phyloP scores from a whole-genome alignment of 2,888 invertebrate species.

The Barypeithes pellucidus region DNA sequence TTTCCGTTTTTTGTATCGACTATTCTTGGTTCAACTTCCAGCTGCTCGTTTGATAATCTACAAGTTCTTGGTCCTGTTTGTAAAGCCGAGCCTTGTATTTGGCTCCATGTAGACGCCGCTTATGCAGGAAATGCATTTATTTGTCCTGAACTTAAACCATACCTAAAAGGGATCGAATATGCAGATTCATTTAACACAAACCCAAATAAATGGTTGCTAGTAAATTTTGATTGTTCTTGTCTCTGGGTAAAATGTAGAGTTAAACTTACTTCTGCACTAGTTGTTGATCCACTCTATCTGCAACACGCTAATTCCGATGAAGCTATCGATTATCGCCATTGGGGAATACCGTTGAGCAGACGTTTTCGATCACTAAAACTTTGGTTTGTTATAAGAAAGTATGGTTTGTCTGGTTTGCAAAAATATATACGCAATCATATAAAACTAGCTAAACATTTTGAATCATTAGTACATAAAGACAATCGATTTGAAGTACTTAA shows the following conservation, averaged over 20 bases:
- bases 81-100: conserved; percentile 76
- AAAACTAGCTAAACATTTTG: conserved; percentile 83
- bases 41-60: conserved; percentile 88
- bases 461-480: conserved; percentile 79
- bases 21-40: conserved; percentile 88
- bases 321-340: conserved; percentile 84
- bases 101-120: conserved; percentile 92
- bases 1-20: conserved; percentile 89
- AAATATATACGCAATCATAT: conserved; percentile 89
- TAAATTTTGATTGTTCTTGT: conserved; percentile 89
- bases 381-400: conserved; percentile 89
- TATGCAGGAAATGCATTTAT: conserved; percentile 92
- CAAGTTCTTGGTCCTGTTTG: conserved; percentile 85
- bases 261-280: conserved; percentile 85
- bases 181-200: conserved; percentile 92
- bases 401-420: conserved; percentile 88
- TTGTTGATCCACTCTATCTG: conserved; percentile 89
- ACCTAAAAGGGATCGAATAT: conserved; percentile 79
- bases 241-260: conserved; percentile 86
- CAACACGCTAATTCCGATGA: conserved; percentile 85
- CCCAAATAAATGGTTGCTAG: conserved; percentile 90
- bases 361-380: conserved; percentile 89
- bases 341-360: conserved; percentile 90
- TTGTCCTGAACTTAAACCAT: conserved; percentile 84
- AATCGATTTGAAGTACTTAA: conserved; percentile 84